Evolutionary conservation across 2,113 vertebrate species (phyloP), one percentile per base, ranked within the genome.

Genomic region (Podarcis raffonei): DNA sequence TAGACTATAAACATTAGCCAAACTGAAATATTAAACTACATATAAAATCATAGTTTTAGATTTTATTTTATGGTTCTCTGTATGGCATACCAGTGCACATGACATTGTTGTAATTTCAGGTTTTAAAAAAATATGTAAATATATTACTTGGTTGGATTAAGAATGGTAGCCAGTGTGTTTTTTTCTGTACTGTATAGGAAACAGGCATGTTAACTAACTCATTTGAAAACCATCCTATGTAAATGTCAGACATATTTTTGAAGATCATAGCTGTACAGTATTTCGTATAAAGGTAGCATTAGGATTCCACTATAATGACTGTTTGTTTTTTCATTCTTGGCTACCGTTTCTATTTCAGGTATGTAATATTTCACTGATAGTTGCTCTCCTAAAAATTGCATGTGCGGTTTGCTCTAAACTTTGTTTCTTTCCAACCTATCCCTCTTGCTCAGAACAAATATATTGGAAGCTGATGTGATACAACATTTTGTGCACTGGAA

Each of bases 291-390:
- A 96, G 84, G 94, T 80, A 84, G 84, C 74, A 94, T 83, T 95
- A 93, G 94, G 94, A 92, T 93, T 89, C 89, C 92, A 90, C 15
- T 95, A 92, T 96, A 96, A 94, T 89, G 75, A 96, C 90, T 82
- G 88, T 95, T 96, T 92, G 95, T 92, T 95, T 94, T 94, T 92
- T 87, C 95, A 96, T 97, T 97, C 95, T 97, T 94, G 97, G 96
- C 96, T 97, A 96, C 96, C 94, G 88, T 97, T 96, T 97, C 95
- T 97, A 97, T 97, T 97, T 96, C 96, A 97, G 97, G 97, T 97
- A 97, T 97, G 97, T 97, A 97, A 97, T 96, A 96, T 96, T 97
- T 97, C 94, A 96, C 95, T 96, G 93, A 96, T 91, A 85, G 93
- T 96, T 95, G 96, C 94, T 94, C 68, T 87, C 92, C 94, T 85